phyloP scores from a whole-genome alignment of 2,888 invertebrate genomes.

The Sepioteuthis lessoniana region DNA sequence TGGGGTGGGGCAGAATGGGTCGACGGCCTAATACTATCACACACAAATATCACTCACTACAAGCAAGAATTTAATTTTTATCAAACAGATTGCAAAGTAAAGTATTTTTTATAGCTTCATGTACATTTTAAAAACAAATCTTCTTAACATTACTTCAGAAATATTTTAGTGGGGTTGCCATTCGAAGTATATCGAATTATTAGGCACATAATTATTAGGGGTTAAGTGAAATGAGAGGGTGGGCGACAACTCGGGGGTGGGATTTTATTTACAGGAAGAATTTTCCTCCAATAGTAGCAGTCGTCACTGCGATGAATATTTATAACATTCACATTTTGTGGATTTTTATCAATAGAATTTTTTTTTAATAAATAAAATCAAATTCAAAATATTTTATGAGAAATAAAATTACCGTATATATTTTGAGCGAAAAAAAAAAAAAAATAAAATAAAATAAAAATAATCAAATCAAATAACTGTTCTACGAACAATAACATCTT shows the following conservation, averaged over 20 bases:
- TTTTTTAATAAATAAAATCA: background rate
- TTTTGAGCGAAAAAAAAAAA: background rate
- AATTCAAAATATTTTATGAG: background rate
- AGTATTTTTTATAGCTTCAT: too few relatives aligned
- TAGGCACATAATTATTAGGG: background rate
- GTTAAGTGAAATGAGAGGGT: background rate
- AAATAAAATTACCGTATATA: background rate
- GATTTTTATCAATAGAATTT: background rate
- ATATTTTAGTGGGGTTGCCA: background rate
- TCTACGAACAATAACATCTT: background rate
- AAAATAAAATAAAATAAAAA: too few relatives aligned
- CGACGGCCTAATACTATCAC: background rate
- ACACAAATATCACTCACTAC: background rate
- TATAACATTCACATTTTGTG: background rate
- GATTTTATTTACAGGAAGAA: constrained; percentile 16
- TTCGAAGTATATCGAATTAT: background rate
- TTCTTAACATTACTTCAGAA: background rate
- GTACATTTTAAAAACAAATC: too few relatives aligned
- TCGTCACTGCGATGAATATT: constrained; percentile 33
- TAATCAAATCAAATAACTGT: background rate
- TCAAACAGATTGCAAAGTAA: background rate
- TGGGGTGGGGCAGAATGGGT: background rate
- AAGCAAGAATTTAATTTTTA: too few relatives aligned
- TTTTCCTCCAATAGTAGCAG: background rate
- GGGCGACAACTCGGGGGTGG: background rate